phyloP scores from a whole-genome alignment of 2,113 vertebrate genomes.

The Lepidiolamprologus cunningtoni region DNA sequence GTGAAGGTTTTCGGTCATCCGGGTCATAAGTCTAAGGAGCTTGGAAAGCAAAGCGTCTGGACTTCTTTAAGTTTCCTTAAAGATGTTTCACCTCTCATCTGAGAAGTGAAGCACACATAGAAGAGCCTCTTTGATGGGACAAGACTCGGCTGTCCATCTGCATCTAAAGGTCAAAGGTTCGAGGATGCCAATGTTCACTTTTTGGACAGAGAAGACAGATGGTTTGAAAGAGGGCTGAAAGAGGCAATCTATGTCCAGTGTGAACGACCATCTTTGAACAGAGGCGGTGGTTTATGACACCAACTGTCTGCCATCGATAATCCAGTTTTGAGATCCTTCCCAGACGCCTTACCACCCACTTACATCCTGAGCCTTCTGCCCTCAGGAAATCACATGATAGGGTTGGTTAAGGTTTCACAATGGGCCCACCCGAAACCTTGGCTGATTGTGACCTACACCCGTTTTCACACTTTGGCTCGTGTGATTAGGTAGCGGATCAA shows the following conservation, averaged over 20 bases:
- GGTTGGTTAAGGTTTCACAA: not conserved
- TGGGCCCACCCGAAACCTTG: not conserved
- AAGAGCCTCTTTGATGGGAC: not conserved
- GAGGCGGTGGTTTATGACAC: not conserved
- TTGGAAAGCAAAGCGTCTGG: not conserved
- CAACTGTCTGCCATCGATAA: not conserved
- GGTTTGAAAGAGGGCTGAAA: not conserved
- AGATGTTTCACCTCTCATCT: not conserved
- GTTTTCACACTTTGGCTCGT: not conserved
- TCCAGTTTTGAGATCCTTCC: not conserved
- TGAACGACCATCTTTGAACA: not conserved
- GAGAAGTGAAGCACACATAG: not conserved
- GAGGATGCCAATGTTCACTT: not conserved
- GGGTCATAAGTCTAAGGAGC: not conserved
- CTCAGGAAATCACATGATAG: not conserved
- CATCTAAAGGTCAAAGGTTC: not conserved
- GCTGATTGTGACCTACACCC: not conserved
- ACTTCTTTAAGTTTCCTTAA: not conserved
- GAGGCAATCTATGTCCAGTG: not conserved
- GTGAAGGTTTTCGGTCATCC: not conserved
- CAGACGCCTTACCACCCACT: not conserved
- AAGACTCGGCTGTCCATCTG: not conserved
- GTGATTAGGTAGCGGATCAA: not conserved
- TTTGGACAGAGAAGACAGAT: not conserved
- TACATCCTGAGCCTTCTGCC: not conserved